Percentiles rank a stretch among this genome's conserved stretches.
phyloP scores from a whole-genome alignment of 2,797 vertebrate species.

The Coccyzus lansbergi region DNA sequence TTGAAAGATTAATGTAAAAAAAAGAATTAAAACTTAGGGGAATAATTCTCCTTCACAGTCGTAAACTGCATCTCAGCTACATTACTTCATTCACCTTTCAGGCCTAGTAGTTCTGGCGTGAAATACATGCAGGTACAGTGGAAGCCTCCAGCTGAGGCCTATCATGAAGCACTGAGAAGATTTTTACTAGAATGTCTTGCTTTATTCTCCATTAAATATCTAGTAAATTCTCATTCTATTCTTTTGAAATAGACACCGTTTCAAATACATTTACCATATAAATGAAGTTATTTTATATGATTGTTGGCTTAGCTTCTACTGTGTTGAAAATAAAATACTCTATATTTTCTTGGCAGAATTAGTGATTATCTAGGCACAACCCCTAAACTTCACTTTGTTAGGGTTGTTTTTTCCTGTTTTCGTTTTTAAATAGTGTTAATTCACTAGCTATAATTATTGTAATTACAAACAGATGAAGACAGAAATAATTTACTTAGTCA shows the following conservation, averaged over 20 bases:
- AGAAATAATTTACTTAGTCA: neutral
- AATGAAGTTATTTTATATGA: neutral
- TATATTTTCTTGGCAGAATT: slow-evolving; percentile 16
- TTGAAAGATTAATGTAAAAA: neutral
- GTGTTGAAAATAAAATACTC: slow-evolving; percentile 25
- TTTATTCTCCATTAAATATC: neutral
- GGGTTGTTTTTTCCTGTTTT: neutral
- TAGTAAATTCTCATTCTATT: neutral
- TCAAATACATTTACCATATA: slow-evolving; percentile 10
- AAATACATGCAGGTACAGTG: neutral
- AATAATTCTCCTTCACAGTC: neutral
- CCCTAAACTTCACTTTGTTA: neutral
- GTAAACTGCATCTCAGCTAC: neutral
- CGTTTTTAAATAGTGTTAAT: slow-evolving; percentile 29
- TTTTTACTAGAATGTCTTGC: neutral
- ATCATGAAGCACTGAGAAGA: neutral
- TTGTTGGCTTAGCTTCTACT: neutral
- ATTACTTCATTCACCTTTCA: neutral
- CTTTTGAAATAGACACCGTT: neutral
- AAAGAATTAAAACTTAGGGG: neutral
- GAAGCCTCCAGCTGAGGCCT: neutral
- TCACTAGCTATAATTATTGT: neutral
- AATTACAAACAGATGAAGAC: neutral
- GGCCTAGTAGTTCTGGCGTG: neutral
- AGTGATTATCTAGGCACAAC: neutral